A percentile compares a stretch with the other conserved stretches of the same genome.
These are phyloP conservation scores for Parotocinclus haroldoi DNA, from an alignment of 2,797 vertebrate species.

Conservation along the genomic window DNA sequence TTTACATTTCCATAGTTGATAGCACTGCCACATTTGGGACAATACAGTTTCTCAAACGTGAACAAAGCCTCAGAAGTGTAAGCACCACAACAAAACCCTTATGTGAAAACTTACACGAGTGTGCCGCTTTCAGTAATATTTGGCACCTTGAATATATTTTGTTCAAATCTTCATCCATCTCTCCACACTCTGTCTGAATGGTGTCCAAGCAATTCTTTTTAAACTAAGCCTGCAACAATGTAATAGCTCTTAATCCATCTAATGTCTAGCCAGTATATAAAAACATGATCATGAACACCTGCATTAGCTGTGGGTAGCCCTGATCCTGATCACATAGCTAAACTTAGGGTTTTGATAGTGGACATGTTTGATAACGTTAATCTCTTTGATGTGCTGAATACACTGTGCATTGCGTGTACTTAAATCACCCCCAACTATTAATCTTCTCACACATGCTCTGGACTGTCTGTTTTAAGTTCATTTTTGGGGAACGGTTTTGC, in stretches of 20 bases:
- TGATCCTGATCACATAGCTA: conserved; percentile 38
- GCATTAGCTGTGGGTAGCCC: conserved; percentile 54
- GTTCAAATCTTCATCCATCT: conserved; percentile 4
- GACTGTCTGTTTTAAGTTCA: background rate
- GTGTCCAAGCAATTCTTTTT: conserved; percentile 39
- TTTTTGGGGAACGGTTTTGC: background rate
- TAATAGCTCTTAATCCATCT: conserved; percentile 16
- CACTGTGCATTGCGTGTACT: conserved; percentile 7
- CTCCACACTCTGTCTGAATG: conserved; percentile 32
- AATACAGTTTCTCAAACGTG: too few species aligned
- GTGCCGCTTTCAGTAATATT: too few species aligned
- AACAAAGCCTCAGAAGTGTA: too few species aligned
- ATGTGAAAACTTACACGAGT: too few species aligned
- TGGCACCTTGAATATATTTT: too few species aligned
- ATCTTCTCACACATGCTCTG: conserved; percentile 22
- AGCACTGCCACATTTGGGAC: too few species aligned
- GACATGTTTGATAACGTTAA: conserved; percentile 23
- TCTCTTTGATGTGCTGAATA: conserved; percentile 23
- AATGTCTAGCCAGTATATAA: conserved; percentile 18
- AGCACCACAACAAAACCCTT: too few species aligned
- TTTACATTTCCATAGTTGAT: too few species aligned
- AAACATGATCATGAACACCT: conserved; percentile 51
- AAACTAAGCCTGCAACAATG: conserved; percentile 21
- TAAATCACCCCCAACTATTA: conserved; percentile 26
- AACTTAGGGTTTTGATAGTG: conserved; percentile 38